A percentile compares a stretch with the other conserved stretches of the same genome.
Conservation (phyloP, 2,113 vertebrate species). For the Hemichromis elongatus region DNA sequence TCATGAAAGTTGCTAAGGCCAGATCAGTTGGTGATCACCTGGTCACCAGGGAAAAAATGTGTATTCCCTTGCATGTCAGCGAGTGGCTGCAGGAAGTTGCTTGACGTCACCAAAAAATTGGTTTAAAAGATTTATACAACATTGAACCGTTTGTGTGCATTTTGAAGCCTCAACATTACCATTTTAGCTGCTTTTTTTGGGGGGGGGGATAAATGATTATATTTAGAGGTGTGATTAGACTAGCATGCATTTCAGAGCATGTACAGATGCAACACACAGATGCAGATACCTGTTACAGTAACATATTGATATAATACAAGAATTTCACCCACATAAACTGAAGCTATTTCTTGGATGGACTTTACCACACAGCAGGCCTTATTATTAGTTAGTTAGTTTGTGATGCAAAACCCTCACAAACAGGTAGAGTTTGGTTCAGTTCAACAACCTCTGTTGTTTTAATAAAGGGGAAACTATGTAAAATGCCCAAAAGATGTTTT, state of each 20-base stretch:
- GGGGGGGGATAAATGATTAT: neutral
- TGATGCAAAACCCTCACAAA: neutral
- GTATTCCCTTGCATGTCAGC: no score
- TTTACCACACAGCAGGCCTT: no score
- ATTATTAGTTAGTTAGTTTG: neutral
- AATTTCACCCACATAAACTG: neutral
- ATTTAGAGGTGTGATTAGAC: neutral
- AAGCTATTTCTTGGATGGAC: accelerated
- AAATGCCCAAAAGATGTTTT: accelerated
- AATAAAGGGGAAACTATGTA: neutral
- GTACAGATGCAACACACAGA: neutral
- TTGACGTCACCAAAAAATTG: neutral
- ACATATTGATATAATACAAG: neutral
- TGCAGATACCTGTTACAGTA: neutral
- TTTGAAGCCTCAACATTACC: neutral
- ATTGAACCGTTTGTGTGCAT: neutral
- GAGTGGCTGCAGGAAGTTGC: neutral
- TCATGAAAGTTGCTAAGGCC: neutral
- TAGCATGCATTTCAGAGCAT: neutral
- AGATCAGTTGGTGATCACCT: neutral
- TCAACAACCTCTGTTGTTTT: neutral
- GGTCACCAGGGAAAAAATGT: neutral
- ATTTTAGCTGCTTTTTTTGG: neutral
- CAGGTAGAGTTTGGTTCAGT: neutral
- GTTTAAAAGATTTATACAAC: neutral